These are phyloP conservation scores for Semotilus atromaculatus DNA, from an alignment of 2,797 vertebrate species.

Conservation along the genomic window DNA sequence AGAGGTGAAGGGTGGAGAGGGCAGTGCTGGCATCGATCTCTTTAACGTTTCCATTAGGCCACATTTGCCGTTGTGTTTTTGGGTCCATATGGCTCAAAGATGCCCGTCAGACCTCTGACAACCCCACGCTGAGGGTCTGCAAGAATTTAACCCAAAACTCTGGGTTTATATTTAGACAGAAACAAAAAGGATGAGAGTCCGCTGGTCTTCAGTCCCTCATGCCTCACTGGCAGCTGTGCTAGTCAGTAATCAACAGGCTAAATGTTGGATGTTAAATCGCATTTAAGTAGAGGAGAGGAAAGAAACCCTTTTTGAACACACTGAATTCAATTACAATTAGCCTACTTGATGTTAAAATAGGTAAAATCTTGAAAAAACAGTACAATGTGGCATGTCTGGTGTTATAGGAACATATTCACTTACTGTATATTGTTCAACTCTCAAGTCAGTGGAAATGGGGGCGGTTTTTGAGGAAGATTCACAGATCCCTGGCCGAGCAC, in stretches of 20 bases:
- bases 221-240: neutral
- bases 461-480: neutral
- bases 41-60: slow-evolving; percentile 36
- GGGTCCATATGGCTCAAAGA: slow-evolving; percentile 39
- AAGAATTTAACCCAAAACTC: slow-evolving; percentile 24
- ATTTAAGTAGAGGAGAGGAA: neutral
- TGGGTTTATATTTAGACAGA: slow-evolving; percentile 20
- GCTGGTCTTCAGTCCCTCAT: neutral
- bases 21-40: slow-evolving; percentile 13
- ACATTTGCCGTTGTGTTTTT: slow-evolving; percentile 36
- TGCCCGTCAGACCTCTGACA: slow-evolving; percentile 32
- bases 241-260: neutral
- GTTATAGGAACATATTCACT: neutral
- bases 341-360: neutral
- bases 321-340: neutral
- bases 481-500: neutral
- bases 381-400: neutral
- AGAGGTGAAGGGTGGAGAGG: slow-evolving; percentile 56
- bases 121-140: slow-evolving; percentile 19
- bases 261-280: neutral
- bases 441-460: neutral
- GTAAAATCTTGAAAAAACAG: neutral
- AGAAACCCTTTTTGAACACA: neutral
- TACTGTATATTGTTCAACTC: neutral
- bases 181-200: neutral